Evolutionary conservation across 23 tunicate species (phyloP).

Genomic region (Diplosoma virens): DNA sequence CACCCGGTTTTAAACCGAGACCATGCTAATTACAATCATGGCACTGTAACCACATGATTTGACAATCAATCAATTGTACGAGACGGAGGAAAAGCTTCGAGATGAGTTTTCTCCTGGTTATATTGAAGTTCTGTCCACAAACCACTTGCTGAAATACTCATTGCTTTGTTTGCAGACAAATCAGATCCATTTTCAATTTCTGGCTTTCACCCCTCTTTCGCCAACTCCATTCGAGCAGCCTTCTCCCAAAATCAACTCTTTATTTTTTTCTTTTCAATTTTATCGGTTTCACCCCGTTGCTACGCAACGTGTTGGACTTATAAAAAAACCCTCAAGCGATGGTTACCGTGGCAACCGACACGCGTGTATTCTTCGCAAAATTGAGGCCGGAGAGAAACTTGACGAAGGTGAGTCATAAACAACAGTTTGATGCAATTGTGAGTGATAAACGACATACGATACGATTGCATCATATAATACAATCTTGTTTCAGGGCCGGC

Average conservation of each 20-base stretch:
- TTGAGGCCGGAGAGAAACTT: slow-evolving; percentile 69
- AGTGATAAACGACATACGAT: not conserved
- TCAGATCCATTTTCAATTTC: slow-evolving; percentile 67
- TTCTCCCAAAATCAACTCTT: slow-evolving; percentile 37
- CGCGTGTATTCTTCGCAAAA: slow-evolving; percentile 55
- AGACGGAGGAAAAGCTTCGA: too few relatives aligned
- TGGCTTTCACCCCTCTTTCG: slow-evolving; percentile 58
- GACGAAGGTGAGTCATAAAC: slow-evolving; percentile 54
- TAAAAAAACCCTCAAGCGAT: slow-evolving; percentile 3
- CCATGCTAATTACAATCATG: too few relatives aligned
- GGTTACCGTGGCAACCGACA: slow-evolving; percentile 21
- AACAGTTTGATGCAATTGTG: not conserved
- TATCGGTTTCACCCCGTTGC: slow-evolving; percentile 72
- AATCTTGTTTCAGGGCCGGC: slow-evolving; percentile 46
- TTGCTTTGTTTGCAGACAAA: slow-evolving; percentile 65
- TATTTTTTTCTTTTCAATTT: slow-evolving; percentile 79
- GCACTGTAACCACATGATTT: too few relatives aligned
- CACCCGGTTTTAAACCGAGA: too few relatives aligned
- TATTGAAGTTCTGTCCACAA: not conserved
- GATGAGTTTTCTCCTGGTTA: not conserved
- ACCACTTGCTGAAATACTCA: too few relatives aligned
- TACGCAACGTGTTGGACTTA: slow-evolving; percentile 58
- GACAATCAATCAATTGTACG: too few relatives aligned
- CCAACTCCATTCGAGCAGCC: slow-evolving; percentile 39
- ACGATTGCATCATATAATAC: not conserved